Evolutionary conservation across 2,113 vertebrate genomes (phyloP).

Genomic region (Vulpes ferrilata): DNA sequence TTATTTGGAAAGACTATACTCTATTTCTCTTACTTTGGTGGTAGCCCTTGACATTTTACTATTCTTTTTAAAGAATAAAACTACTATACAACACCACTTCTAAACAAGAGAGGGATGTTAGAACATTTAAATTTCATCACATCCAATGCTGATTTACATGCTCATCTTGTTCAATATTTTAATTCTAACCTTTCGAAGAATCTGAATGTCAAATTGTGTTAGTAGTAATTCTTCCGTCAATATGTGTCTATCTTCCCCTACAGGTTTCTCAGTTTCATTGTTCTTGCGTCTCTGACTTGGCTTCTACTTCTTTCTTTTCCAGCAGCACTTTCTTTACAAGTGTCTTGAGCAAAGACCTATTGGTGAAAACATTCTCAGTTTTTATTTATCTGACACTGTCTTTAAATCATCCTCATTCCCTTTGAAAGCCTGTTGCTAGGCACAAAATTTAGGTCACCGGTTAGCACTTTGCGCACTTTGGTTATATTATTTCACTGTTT

Average conservation of each 20-base stretch:
- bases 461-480: neutral
- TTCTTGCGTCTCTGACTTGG: neutral
- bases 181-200: neutral
- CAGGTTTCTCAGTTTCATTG: neutral
- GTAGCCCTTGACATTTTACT: neutral
- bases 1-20: neutral
- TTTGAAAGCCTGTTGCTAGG: neutral
- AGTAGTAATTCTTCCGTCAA: neutral
- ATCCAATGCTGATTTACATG: neutral
- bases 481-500: neutral
- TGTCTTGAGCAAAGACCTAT: neutral
- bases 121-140: neutral
- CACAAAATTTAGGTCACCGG: neutral
- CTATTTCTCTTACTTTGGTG: neutral
- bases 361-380: neutral
- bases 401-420: neutral
- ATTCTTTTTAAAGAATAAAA: neutral
- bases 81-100: neutral
- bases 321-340: neutral
- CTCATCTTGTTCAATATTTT: neutral
- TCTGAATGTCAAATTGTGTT: neutral
- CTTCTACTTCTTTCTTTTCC: neutral
- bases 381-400: neutral
- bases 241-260: neutral
- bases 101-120: neutral